A percentile compares a stretch with the other conserved stretches of the same genome.
phyloP scores from a whole-genome alignment of 2,888 invertebrate species.

The Acrobasis suavella region DNA sequence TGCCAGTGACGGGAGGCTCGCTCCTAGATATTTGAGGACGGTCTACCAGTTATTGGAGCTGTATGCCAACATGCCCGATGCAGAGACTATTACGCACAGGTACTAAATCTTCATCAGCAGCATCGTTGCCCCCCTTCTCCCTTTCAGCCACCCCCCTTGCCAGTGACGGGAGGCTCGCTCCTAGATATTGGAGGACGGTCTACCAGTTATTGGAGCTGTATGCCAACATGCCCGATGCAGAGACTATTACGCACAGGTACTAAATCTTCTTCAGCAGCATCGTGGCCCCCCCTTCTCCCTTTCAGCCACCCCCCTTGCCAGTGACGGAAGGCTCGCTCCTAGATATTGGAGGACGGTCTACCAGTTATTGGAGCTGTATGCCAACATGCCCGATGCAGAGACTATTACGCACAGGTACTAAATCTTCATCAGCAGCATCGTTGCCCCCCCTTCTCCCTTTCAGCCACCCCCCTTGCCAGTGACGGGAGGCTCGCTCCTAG shows the following conservation, averaged over 20 bases:
- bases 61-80: slow-evolving; percentile 97
- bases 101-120: neutral
- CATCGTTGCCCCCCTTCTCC: slow-evolving; percentile 53
- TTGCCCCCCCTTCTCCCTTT: slow-evolving; percentile 59
- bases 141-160: slow-evolving; percentile 85
- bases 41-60: slow-evolving; percentile 95
- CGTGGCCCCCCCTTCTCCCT: slow-evolving; percentile 67
- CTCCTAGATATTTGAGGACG: no score
- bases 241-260: slow-evolving; percentile 90
- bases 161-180: slow-evolving; percentile 73
- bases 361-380: slow-evolving; percentile 94
- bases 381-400: slow-evolving; percentile 94
- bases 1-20: no score
- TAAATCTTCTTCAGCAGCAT: neutral
- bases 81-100: slow-evolving; percentile 84
- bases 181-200: slow-evolving; percentile 97
- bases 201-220: slow-evolving; percentile 96
- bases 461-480: slow-evolving; percentile 84
- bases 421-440: slow-evolving; percentile 40
- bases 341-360: slow-evolving; percentile 97
- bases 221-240: slow-evolving; percentile 96
- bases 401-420: slow-evolving; percentile 81
- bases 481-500: slow-evolving; percentile 83
- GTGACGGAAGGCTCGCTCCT: no score
- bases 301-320: slow-evolving; percentile 84